phyloP scores from a whole-genome alignment of 2,888 invertebrate genomes.

The Nomada flava region DNA sequence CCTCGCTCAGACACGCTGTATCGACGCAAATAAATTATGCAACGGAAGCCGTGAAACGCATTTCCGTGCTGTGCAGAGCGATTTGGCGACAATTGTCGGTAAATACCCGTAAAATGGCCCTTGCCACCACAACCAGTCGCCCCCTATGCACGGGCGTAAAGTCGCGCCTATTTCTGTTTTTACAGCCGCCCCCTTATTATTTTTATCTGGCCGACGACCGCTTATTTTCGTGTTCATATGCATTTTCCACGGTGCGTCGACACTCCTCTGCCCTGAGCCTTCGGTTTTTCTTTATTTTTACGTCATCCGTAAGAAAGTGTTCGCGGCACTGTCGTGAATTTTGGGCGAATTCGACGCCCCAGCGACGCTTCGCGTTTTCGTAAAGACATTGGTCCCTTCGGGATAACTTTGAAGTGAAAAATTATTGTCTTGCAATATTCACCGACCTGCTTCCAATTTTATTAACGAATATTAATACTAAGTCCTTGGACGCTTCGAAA shows the following conservation, averaged over 20 bases:
- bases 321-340: constrained; percentile 26
- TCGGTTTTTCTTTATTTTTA: constrained; percentile 56
- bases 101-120: constrained; percentile 46
- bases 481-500: no score
- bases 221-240: constrained; percentile 74
- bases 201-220: constrained; percentile 71
- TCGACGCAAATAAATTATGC: constrained; percentile 1
- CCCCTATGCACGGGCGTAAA: constrained; percentile 32
- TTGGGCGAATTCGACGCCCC: constrained; percentile 23
- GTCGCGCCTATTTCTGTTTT: constrained; percentile 74
- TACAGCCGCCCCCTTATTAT: constrained; percentile 75
- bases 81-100: constrained; percentile 25
- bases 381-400: background rate
- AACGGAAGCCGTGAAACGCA: constrained; percentile 1
- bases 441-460: background rate
- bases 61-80: constrained; percentile 2
- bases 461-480: background rate
- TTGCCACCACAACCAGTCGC: background rate
- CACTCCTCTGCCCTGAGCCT: constrained; percentile 39
- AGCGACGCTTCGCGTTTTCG: background rate
- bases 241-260: constrained; percentile 74
- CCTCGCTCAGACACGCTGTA: background rate
- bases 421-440: background rate
- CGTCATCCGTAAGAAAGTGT: constrained; percentile 48
- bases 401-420: constrained; percentile 3